These are phyloP conservation scores for Pavo muticus DNA, from an alignment of 2,113 vertebrate species.

Conservation along the genomic window DNA sequence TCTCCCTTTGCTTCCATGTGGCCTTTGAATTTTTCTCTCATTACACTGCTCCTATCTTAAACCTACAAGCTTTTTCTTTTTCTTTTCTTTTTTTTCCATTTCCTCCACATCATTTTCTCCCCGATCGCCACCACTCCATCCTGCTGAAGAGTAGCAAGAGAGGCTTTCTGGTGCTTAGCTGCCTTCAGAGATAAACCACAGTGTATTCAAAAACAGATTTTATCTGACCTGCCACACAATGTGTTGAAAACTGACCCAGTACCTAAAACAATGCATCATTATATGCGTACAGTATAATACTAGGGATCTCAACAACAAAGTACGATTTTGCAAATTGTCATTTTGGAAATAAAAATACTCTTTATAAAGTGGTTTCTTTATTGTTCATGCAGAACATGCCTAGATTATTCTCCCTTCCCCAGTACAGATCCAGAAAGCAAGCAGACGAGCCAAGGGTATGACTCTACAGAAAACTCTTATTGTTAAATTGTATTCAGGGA, in stretches of 20 bases:
- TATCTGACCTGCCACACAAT: not conserved
- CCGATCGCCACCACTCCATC: not conserved
- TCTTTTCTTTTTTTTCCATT: not conserved
- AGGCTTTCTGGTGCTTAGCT: not conserved
- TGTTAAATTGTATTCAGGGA: slow-evolving; percentile 13
- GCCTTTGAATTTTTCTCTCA: not conserved
- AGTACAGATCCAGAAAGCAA: not conserved
- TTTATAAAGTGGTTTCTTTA: not conserved
- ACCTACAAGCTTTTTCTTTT: not conserved
- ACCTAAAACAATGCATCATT: not conserved
- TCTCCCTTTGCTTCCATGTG: not conserved
- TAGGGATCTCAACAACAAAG: not conserved
- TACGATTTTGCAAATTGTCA: not conserved
- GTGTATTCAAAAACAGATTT: not conserved
- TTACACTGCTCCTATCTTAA: not conserved
- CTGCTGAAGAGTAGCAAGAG: not conserved
- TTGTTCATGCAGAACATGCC: not conserved
- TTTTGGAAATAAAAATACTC: not conserved
- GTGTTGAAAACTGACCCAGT: not conserved
- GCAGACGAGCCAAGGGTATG: not conserved
- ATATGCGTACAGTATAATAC: not conserved
- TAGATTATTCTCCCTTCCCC: not conserved
- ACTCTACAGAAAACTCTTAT: not conserved
- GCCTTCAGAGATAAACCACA: not conserved
- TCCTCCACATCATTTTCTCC: not conserved